These are phyloP conservation scores for Agrotis puta DNA, from an alignment of 2,888 invertebrate genomes.

Conservation along the genomic window DNA sequence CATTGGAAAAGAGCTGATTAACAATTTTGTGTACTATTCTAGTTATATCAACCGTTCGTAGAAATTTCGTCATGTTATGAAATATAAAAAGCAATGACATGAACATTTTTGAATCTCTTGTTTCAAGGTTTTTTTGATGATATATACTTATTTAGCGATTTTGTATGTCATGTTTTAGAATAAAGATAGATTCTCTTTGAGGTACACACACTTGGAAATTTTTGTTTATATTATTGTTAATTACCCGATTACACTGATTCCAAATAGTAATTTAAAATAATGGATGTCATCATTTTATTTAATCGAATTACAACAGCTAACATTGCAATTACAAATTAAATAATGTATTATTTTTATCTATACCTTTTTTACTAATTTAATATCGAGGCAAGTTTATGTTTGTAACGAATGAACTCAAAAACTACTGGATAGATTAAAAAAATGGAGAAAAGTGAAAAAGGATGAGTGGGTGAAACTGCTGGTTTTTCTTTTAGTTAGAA, in stretches of 20 bases:
- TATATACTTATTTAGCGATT: not conserved
- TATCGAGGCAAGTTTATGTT: too few species aligned
- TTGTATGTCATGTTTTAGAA: not conserved
- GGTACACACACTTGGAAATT: not conserved
- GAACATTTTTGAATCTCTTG: not conserved
- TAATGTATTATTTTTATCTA: too few species aligned
- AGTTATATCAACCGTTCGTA: not conserved
- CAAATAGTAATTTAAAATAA: not conserved
- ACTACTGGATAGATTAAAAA: too few species aligned
- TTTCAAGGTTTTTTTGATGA: not conserved
- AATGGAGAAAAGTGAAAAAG: too few species aligned
- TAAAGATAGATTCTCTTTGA: not conserved
- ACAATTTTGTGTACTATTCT: not conserved
- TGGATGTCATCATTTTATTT: not conserved
- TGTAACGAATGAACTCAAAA: too few species aligned
- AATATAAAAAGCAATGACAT: not conserved
- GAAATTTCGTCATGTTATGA: constrained; percentile 3
- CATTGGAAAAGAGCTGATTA: too few species aligned
- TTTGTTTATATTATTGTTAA: not conserved
- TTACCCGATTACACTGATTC: not conserved
- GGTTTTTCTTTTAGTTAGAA: too few species aligned
- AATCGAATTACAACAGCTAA: too few species aligned
- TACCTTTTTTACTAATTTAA: too few species aligned
- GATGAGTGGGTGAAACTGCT: too few species aligned
- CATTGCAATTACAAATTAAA: too few species aligned